phyloP scores from a whole-genome alignment of 30 jellyfish, hydroid and myxozoan species.

The Turritopsis rubra region DNA sequence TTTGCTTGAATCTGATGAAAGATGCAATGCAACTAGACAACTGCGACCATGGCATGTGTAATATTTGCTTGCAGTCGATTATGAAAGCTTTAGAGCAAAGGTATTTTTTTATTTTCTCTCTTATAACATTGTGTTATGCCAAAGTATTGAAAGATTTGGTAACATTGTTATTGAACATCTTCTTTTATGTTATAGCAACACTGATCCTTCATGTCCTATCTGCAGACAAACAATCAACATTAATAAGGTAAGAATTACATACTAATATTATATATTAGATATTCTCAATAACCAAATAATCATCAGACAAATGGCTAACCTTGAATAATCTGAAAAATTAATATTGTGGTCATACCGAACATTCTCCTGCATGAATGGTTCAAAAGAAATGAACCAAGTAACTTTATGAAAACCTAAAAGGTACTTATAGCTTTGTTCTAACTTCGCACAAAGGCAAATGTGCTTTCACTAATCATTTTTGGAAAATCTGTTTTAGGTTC shows the following conservation, averaged over 20 bases:
- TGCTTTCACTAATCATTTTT: no score
- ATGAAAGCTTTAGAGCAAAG: background rate
- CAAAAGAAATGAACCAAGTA: no score
- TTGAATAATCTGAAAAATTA: no score
- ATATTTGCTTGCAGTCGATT: background rate
- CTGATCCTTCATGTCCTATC: background rate
- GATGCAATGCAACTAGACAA: background rate
- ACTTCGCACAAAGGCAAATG: no score
- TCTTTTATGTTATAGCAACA: background rate
- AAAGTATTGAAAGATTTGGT: no score
- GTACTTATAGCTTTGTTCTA: no score
- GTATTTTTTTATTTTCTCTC: background rate
- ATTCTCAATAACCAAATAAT: no score
- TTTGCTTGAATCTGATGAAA: background rate
- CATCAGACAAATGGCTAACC: no score
- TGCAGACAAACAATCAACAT: background rate
- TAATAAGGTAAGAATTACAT: background rate
- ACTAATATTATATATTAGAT: background rate
- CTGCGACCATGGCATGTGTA: background rate
- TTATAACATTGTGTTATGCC: background rate
- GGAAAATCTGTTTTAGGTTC: background rate
- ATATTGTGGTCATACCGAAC: no score
- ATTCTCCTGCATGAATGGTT: no score
- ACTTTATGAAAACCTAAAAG: no score
- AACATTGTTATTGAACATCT: no score